phyloP scores from a whole-genome alignment of 2,888 invertebrate genomes.

The Periphyllus acericola region DNA sequence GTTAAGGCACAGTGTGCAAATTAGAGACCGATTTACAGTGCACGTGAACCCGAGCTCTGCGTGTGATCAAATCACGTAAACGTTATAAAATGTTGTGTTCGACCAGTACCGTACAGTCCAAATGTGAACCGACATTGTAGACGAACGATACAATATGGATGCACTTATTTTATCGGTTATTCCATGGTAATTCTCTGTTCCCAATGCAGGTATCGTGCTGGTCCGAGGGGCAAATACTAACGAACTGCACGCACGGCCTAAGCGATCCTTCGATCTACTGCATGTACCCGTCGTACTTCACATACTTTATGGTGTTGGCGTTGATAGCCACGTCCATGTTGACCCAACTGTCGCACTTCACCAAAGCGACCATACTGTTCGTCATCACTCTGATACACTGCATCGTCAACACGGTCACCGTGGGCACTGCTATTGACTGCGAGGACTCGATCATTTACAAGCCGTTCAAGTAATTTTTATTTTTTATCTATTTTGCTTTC shows the following conservation, averaged over 20 bases:
- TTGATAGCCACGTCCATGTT: conserved; percentile 78
- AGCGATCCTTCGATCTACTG: conserved; percentile 69
- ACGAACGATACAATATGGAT: no score
- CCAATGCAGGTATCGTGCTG: conserved; percentile 50
- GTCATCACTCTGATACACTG: conserved; percentile 74
- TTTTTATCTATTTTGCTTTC: no score
- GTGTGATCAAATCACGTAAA: no score
- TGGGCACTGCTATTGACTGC: conserved; percentile 71
- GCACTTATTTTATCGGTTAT: no score
- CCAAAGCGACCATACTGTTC: conserved; percentile 75
- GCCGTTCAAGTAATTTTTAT: conserved; percentile 41
- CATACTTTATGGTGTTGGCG: conserved; percentile 77
- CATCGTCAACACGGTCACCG: conserved; percentile 71
- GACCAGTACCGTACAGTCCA: no score
- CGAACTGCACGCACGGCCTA: conserved; percentile 66
- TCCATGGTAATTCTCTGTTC: no score
- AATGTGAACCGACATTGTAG: no score
- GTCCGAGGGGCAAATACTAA: conserved; percentile 36
- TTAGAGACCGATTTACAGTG: no score
- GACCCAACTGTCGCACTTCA: conserved; percentile 77
- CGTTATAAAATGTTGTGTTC: no score
- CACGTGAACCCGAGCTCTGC: no score
- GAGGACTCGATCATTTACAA: conserved; percentile 68
- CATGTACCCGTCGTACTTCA: conserved; percentile 79
- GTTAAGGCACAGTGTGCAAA: no score